Conservation (phyloP, 2,797 vertebrate genomes). For the Chaetodon trifasciatus region DNA sequence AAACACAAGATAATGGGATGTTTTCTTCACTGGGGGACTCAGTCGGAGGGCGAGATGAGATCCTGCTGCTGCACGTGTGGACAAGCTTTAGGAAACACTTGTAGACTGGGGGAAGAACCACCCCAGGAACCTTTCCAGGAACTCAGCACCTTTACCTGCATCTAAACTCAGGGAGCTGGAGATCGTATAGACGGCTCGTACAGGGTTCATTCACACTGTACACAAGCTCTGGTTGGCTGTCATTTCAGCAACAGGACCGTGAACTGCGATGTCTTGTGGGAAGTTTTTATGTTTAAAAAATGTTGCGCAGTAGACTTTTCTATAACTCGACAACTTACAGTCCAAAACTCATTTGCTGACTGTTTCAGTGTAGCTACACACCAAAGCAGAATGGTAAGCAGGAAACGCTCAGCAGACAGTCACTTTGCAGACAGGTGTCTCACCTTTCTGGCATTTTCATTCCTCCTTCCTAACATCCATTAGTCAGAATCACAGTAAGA, state of each 20-base stretch:
- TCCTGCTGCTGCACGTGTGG: slow-evolving; percentile 19
- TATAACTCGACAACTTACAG: too few relatives aligned
- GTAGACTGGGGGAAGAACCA: too few relatives aligned
- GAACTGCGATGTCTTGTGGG: too few relatives aligned
- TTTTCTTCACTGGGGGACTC: slow-evolving; percentile 21
- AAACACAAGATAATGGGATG: slow-evolving; percentile 45
- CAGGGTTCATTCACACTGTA: too few relatives aligned
- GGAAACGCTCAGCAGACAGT: not conserved
- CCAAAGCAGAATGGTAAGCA: not conserved
- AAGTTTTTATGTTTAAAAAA: too few relatives aligned
- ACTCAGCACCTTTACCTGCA: not conserved
- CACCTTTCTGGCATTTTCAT: not conserved
- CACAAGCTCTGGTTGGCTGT: too few relatives aligned
- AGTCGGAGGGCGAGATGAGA: slow-evolving; percentile 9
- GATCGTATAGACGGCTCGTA: too few relatives aligned
- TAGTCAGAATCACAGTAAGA: not conserved
- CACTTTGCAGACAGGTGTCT: too few relatives aligned
- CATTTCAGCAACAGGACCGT: too few relatives aligned
- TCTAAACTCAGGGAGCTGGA: not conserved
- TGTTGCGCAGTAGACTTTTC: too few relatives aligned
- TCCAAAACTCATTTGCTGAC: not conserved
- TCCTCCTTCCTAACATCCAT: not conserved
- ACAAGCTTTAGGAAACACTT: not conserved
- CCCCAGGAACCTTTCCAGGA: not conserved
- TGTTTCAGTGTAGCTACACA: not conserved